Percentiles rank a stretch among this genome's conserved stretches.
These are phyloP conservation scores for Heliconius erato DNA, from an alignment of 2,888 invertebrate genomes.

Conservation along the genomic window DNA sequence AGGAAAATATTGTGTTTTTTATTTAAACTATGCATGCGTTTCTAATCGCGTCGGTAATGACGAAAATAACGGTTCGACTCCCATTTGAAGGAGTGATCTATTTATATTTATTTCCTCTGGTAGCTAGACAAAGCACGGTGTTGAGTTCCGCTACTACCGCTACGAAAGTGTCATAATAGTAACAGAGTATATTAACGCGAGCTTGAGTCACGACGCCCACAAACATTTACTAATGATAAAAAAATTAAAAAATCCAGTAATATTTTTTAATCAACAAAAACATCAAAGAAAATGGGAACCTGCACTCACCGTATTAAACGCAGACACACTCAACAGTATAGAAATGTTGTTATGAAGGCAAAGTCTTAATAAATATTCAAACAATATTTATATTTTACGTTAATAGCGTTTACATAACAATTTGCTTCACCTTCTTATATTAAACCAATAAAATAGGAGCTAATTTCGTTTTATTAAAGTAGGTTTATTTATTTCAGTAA, in stretches of 20 bases:
- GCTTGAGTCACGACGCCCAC: too few species aligned
- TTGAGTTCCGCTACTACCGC: too few species aligned
- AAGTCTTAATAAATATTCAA: background rate
- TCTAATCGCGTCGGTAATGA: too few species aligned
- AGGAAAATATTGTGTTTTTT: too few species aligned
- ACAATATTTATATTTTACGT: conserved; percentile 2
- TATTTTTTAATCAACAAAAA: background rate
- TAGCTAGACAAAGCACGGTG: too few species aligned
- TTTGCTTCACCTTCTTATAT: background rate
- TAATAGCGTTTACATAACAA: conserved; percentile 6
- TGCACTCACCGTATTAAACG: background rate
- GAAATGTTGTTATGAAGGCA: background rate
- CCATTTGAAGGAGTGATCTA: too few species aligned
- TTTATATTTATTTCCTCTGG: too few species aligned
- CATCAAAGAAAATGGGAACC: background rate
- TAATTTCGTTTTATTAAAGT: background rate
- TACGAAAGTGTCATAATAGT: too few species aligned
- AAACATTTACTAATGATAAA: too few species aligned
- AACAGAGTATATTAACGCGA: too few species aligned
- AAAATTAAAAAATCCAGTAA: background rate
- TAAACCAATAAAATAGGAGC: background rate
- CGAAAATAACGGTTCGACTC: too few species aligned
- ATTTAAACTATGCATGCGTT: too few species aligned
- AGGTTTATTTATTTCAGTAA: background rate
- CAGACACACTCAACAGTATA: background rate